Percentiles rank a stretch among this genome's conserved stretches.
Evolutionary conservation across 2,113 vertebrate genomes (phyloP).

Genomic region (Malurus melanocephalus): DNA sequence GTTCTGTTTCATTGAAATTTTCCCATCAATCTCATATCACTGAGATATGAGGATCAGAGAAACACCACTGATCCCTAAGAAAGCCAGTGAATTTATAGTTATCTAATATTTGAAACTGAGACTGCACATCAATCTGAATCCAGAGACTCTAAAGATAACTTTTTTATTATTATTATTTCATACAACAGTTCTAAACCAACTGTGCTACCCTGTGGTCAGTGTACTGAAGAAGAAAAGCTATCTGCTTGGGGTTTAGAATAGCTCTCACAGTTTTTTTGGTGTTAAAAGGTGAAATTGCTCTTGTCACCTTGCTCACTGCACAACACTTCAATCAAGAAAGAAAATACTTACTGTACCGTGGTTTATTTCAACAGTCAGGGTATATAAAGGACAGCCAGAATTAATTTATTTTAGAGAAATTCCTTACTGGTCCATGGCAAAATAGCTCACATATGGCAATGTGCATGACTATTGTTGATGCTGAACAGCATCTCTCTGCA

Average conservation of each 20-base stretch:
- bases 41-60: neutral
- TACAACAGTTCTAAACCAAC: neutral
- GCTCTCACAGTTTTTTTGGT: neutral
- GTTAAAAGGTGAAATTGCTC: neutral
- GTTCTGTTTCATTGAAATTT: neutral
- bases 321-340: neutral
- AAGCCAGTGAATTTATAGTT: neutral
- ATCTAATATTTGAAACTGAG: neutral
- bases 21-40: accelerated
- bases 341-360: neutral
- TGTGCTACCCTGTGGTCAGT: neutral
- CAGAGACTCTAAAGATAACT: neutral
- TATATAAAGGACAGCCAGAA: neutral
- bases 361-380: neutral
- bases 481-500: neutral
- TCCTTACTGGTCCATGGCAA: neutral
- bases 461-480: neutral
- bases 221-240: neutral
- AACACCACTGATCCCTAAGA: neutral
- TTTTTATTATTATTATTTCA: neutral
- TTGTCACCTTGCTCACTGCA: neutral
- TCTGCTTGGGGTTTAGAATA: neutral
- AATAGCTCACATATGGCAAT: neutral
- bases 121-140: neutral
- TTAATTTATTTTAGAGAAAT: neutral